phyloP scores from a whole-genome alignment of 2,113 vertebrate genomes.

The Galeopterus variegatus region DNA sequence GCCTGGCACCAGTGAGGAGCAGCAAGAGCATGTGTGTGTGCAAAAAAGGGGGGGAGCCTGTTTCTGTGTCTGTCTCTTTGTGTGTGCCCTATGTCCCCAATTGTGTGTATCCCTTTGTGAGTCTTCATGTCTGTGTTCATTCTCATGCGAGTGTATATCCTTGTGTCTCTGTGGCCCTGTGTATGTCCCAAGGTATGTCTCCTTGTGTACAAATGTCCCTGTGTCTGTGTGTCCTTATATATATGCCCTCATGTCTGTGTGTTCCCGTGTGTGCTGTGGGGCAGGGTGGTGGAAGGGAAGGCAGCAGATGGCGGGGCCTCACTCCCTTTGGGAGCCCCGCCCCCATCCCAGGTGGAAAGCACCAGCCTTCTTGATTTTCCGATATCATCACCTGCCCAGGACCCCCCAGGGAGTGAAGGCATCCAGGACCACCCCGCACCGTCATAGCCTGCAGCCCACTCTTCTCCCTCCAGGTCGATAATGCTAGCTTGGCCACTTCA shows the following conservation, averaged over 20 bases:
- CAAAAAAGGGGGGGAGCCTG: not conserved
- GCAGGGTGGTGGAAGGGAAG: not conserved
- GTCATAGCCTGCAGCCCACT: not conserved
- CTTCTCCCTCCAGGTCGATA: not conserved
- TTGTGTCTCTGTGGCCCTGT: not conserved
- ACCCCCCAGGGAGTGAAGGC: not conserved
- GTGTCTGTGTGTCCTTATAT: not conserved
- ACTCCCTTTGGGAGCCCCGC: not conserved
- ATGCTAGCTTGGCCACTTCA: not conserved
- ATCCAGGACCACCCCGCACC: not conserved
- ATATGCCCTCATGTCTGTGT: not conserved
- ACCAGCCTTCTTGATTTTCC: not conserved
- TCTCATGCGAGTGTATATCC: not conserved
- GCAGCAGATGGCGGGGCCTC: too few relatives aligned
- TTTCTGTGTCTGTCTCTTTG: not conserved
- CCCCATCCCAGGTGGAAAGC: not conserved
- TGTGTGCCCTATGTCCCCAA: not conserved
- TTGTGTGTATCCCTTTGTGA: not conserved
- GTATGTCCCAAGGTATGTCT: not conserved
- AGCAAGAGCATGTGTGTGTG: not conserved
- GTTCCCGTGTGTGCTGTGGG: too few relatives aligned
- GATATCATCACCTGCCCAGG: too few relatives aligned
- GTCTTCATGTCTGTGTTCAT: not conserved
- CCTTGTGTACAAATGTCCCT: not conserved
- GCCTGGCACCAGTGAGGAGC: not conserved